A percentile compares a stretch with the other conserved stretches of the same genome.
Conservation (phyloP, 1,140 invertebrate species). For the Drosophila truncata region DNA sequence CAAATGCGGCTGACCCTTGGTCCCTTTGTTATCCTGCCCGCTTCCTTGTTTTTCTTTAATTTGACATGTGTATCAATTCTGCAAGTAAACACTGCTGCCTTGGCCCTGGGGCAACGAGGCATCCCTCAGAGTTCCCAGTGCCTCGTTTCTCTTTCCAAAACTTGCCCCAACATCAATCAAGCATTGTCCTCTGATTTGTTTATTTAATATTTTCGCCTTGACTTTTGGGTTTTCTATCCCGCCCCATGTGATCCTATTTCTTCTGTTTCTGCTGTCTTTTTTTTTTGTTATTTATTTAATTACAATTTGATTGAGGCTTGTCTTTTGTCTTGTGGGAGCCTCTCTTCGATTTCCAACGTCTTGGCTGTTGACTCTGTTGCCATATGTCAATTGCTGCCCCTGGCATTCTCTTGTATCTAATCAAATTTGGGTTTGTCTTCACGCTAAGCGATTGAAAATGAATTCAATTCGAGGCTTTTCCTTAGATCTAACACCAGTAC, state of each 20-base stretch:
- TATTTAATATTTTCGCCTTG: constrained; percentile 63
- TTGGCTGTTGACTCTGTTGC: constrained; percentile 27
- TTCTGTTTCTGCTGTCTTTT: constrained; percentile 10
- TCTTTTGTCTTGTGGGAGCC: constrained; percentile 40
- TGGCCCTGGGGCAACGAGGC: constrained; percentile 15
- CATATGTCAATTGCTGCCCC: constrained; percentile 48
- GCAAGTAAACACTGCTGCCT: constrained; percentile 27
- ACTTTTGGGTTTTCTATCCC: constrained; percentile 33
- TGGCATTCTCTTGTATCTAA: constrained; percentile 58
- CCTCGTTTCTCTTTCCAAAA: constrained; percentile 1
- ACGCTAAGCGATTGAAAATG: constrained; percentile 43
- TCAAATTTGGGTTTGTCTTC: constrained; percentile 59
- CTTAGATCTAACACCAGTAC: constrained; percentile 45
- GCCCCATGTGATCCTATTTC: constrained; percentile 9
- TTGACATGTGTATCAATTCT: constrained; percentile 44
- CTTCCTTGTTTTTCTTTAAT: constrained; percentile 54
- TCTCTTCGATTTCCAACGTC: constrained; percentile 19
- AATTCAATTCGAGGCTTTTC: constrained; percentile 54
- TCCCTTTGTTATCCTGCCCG: neutral
- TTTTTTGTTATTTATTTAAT: constrained; percentile 71
- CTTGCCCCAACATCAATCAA: constrained; percentile 52
- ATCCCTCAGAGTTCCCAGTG: neutral
- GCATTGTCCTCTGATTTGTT: constrained; percentile 66
- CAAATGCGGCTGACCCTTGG: constrained; percentile 2
- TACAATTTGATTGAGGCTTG: constrained; percentile 72